These are phyloP conservation scores for Drosophila kikkawai DNA, from an alignment of 1,140 invertebrate genomes.

Conservation along the genomic window DNA sequence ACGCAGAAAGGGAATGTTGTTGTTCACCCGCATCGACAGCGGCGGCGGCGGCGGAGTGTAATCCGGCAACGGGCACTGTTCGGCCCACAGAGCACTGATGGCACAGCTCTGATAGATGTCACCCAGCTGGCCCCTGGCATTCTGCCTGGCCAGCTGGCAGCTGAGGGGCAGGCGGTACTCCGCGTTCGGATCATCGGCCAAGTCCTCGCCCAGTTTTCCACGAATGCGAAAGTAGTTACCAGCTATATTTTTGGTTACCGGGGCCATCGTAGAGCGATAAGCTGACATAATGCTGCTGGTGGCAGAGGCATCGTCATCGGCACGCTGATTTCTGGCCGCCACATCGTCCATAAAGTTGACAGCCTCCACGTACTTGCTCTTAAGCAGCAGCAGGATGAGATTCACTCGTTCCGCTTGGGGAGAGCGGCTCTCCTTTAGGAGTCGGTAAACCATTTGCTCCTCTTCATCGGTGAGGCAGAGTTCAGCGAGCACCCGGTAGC, in stretches of 20 bases:
- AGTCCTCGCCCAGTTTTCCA: slow-evolving; percentile 35
- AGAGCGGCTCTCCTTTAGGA: slow-evolving; percentile 51
- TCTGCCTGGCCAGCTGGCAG: slow-evolving; percentile 69
- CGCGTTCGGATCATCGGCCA: slow-evolving; percentile 8
- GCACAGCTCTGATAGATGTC: slow-evolving; percentile 74
- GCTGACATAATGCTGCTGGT: slow-evolving; percentile 55
- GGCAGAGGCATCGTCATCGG: slow-evolving; percentile 7
- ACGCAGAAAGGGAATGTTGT: slow-evolving; percentile 73
- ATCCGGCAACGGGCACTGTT: neutral
- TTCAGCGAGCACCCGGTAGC: slow-evolving; percentile 64
- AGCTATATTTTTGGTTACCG: slow-evolving; percentile 64
- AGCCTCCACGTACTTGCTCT: slow-evolving; percentile 79
- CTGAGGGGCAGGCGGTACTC: slow-evolving; percentile 64
- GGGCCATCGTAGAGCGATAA: slow-evolving; percentile 75
- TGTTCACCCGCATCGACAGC: neutral
- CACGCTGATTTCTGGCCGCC: slow-evolving; percentile 15
- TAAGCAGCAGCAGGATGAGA: slow-evolving; percentile 74
- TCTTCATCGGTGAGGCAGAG: slow-evolving; percentile 65
- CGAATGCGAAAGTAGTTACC: slow-evolving; percentile 70
- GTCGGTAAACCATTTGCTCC: slow-evolving; percentile 55
- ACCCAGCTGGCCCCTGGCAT: slow-evolving; percentile 51
- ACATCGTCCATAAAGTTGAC: slow-evolving; percentile 75
- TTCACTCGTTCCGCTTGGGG: slow-evolving; percentile 61
- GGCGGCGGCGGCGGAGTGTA: neutral
- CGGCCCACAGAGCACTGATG: slow-evolving; percentile 64